A percentile compares a stretch with the other conserved stretches of the same genome.
These are phyloP conservation scores for Cloeon dipterum DNA, from an alignment of 2,888 invertebrate genomes.

Conservation along the genomic window DNA sequence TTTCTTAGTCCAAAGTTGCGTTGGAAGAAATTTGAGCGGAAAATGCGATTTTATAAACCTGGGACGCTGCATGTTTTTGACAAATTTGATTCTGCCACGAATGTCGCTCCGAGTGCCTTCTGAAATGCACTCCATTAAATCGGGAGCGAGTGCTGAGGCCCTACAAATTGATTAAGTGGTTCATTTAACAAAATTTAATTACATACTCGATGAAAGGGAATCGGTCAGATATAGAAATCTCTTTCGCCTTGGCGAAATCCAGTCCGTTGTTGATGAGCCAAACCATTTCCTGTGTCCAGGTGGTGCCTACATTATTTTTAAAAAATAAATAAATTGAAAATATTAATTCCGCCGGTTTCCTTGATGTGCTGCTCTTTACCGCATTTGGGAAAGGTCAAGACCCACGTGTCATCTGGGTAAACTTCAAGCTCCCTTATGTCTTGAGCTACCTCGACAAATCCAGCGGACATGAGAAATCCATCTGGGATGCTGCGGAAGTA, in stretches of 20 bases:
- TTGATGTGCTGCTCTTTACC: conserved; percentile 43
- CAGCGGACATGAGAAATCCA: no score
- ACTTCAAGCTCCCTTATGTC: conserved; percentile 47
- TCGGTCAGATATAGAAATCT: conserved; percentile 29
- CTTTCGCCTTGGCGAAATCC: conserved; percentile 49
- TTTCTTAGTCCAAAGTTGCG: conserved; percentile 24
- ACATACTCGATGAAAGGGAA: conserved; percentile 46
- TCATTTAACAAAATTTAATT: neutral
- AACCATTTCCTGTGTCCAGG: conserved; percentile 85
- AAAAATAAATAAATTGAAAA: neutral
- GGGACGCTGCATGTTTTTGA: conserved; percentile 40
- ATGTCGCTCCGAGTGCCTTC: no score
- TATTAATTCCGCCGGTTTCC: no score
- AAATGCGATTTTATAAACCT: conserved; percentile 54
- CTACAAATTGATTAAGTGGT: neutral
- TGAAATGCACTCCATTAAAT: neutral
- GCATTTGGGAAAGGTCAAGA: conserved; percentile 71
- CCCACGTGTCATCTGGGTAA: conserved; percentile 55
- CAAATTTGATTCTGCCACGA: no score
- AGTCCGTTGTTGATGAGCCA: conserved; percentile 64
- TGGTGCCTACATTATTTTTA: conserved; percentile 38
- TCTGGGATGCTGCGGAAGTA: no score
- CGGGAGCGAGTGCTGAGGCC: neutral
- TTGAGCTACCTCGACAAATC: conserved; percentile 40
- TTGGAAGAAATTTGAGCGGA: conserved; percentile 44